These are phyloP conservation scores for Anas flavirostris DNA, from an alignment of 2,797 vertebrate species.

Conservation along the genomic window DNA sequence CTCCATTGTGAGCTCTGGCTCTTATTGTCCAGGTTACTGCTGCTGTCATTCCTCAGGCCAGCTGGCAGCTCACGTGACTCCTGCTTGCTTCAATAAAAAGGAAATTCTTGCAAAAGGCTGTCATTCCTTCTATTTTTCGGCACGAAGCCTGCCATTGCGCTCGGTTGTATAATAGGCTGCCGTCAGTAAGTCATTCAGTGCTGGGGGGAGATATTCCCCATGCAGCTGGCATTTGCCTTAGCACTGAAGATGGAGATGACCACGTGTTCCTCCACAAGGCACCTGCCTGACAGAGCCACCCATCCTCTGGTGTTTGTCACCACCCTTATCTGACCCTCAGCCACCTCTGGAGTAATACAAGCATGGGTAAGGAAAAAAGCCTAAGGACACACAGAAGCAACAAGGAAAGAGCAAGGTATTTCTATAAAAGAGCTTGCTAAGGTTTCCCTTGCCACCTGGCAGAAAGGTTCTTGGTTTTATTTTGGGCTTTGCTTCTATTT, in stretches of 20 bases:
- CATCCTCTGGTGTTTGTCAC: background rate
- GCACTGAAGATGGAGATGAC: background rate
- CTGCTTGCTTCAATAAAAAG: constrained; percentile 53
- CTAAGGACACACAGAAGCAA: background rate
- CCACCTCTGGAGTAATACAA: background rate
- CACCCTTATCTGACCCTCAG: background rate
- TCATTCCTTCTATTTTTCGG: background rate
- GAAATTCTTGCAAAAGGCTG: constrained; percentile 11
- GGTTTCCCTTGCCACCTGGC: background rate
- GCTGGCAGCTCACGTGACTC: constrained; percentile 13
- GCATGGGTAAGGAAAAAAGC: background rate
- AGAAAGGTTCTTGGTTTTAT: background rate
- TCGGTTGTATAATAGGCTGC: background rate
- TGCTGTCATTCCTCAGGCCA: constrained; percentile 10
- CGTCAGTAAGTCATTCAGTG: background rate
- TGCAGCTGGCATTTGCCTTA: background rate
- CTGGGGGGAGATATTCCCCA: background rate
- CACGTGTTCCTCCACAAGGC: background rate
- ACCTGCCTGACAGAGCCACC: background rate
- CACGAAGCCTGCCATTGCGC: background rate
- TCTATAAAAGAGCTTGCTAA: background rate
- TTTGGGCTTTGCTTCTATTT: background rate
- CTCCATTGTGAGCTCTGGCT: constrained; percentile 26
- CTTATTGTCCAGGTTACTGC: background rate
- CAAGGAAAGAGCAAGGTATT: background rate